Conservation (phyloP, 2,888 invertebrate species). For the Didymodactylos carnosus region DNA sequence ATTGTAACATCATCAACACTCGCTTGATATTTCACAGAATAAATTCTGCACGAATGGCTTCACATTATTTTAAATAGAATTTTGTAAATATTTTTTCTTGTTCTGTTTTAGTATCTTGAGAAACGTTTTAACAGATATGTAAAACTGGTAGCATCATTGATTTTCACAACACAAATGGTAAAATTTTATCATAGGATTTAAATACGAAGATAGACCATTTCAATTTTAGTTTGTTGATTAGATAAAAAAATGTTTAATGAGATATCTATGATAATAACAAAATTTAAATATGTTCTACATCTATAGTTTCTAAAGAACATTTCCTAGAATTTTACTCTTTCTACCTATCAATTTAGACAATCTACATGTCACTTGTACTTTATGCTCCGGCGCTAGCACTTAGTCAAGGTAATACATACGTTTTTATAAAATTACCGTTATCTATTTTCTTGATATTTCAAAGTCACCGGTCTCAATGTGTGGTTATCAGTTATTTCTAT, state of each 20-base stretch:
- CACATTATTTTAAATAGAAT: neutral
- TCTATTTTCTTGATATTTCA: neutral
- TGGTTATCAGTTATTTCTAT: constrained; percentile 9
- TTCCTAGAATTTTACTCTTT: neutral
- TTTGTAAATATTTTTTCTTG: neutral
- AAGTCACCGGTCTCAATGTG: constrained; percentile 3
- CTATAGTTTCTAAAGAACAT: neutral
- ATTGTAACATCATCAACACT: neutral
- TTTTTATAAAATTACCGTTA: neutral
- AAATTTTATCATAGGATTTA: too few relatives aligned
- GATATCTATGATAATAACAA: too few relatives aligned
- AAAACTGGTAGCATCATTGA: neutral
- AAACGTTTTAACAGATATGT: constrained; percentile 2
- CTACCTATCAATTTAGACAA: neutral
- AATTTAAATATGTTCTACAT: neutral
- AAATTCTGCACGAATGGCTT: too few relatives aligned
- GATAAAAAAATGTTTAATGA: too few relatives aligned
- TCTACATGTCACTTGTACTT: constrained; percentile 9
- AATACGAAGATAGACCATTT: too few relatives aligned
- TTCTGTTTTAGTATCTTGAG: constrained; percentile 5
- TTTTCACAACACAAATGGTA: constrained; percentile 13
- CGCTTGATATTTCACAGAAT: too few relatives aligned
- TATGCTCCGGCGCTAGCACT: constrained; percentile 14
- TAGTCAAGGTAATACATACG: neutral
- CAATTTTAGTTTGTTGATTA: too few relatives aligned